Conservation (phyloP, 2,797 vertebrate genomes). For the Miichthys miiuy region DNA sequence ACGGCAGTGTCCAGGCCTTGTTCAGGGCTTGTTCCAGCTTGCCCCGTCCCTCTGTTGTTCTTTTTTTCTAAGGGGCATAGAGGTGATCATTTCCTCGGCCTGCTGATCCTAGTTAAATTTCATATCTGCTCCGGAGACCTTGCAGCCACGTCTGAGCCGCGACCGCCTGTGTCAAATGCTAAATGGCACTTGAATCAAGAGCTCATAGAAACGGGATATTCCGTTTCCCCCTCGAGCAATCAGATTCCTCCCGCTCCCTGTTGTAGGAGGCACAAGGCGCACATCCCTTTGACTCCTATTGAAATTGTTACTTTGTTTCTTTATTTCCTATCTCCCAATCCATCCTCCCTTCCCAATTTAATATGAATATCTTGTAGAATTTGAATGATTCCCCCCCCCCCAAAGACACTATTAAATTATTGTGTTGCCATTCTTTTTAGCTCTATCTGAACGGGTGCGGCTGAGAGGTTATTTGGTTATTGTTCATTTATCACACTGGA, state of each 20-base stretch:
- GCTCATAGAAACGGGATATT: slow-evolving; percentile 62
- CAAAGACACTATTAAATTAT: slow-evolving; percentile 16
- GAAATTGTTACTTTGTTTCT: slow-evolving; percentile 38
- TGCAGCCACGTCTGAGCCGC: slow-evolving; percentile 34
- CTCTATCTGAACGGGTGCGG: slow-evolving; percentile 1
- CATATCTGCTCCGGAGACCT: slow-evolving; percentile 58
- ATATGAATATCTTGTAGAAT: slow-evolving; percentile 42
- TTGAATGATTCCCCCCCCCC: slow-evolving; percentile 8
- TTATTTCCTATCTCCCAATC: slow-evolving; percentile 23
- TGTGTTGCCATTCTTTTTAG: slow-evolving; percentile 15
- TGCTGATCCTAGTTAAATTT: slow-evolving; percentile 63
- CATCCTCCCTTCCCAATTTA: slow-evolving; percentile 32
- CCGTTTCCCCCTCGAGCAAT: slow-evolving; percentile 51
- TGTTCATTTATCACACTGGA: slow-evolving; percentile 54
- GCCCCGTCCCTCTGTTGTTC: slow-evolving; percentile 24
- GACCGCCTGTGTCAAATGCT: slow-evolving; percentile 64
- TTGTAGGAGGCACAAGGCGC: slow-evolving; percentile 36
- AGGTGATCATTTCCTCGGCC: slow-evolving; percentile 38
- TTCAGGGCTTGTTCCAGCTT: slow-evolving; percentile 46
- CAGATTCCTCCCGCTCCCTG: slow-evolving; percentile 34
- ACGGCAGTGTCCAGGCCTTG: slow-evolving; percentile 18
- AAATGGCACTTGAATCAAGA: slow-evolving; percentile 74
- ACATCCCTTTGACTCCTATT: slow-evolving; percentile 39
- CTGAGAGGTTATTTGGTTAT: slow-evolving; percentile 38
- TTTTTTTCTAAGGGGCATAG: slow-evolving; percentile 28